Conservation (phyloP, 1,140 invertebrate genomes). For the Pteromalus puparum region DNA sequence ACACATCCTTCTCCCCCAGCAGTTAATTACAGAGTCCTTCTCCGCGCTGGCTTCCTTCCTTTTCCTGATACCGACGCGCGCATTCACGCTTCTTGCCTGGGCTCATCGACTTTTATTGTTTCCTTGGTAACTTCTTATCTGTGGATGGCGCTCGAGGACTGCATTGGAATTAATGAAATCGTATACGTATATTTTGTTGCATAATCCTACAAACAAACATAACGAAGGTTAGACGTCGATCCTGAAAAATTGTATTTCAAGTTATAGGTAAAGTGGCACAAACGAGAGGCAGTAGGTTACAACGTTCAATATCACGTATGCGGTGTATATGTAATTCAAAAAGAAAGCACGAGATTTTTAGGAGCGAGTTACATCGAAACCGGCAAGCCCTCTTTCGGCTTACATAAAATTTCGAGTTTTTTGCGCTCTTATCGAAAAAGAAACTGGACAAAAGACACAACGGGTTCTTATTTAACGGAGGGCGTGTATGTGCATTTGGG, state of each 20-base stretch:
- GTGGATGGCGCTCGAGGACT: background rate
- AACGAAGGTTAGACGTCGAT: no score
- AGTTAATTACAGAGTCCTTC: constrained; percentile 70
- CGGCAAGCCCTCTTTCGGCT: background rate
- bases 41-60: constrained; percentile 53
- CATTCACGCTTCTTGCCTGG: constrained; percentile 35
- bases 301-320: background rate
- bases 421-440: background rate
- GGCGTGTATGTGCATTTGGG: no score
- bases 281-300: background rate
- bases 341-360: no score
- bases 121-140: background rate
- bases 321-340: no score
- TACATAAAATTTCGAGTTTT: background rate
- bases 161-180: background rate
- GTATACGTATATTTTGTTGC: no score
- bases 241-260: no score
- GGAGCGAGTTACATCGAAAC: no score
- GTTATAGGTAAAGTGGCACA: no score
- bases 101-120: constrained; percentile 13
- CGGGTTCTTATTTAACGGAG: constrained; percentile 27
- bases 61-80: constrained; percentile 29
- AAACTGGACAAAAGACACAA: background rate
- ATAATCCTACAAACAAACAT: no score
- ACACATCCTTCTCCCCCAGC: constrained; percentile 43